These are phyloP conservation scores for Porites lutea DNA, from an alignment of 64 coral and sea anemone genomes.

Conservation along the genomic window DNA sequence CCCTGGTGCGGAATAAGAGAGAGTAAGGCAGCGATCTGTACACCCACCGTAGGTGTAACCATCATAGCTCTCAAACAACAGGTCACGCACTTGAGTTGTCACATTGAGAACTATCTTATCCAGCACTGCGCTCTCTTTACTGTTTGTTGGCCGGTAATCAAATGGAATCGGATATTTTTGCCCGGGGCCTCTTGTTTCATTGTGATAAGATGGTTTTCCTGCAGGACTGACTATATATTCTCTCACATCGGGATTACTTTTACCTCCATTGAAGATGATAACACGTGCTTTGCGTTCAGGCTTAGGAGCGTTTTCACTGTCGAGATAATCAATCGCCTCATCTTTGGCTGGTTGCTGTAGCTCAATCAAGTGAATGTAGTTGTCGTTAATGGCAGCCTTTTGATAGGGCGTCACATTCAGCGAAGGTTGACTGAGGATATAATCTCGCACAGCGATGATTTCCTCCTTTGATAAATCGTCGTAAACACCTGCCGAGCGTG, in stretches of 20 bases:
- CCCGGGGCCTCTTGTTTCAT: slow-evolving; percentile 28
- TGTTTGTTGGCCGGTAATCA: background rate
- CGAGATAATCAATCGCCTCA: slow-evolving; percentile 56
- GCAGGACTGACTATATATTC: slow-evolving; percentile 66
- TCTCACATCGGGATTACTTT: slow-evolving; percentile 21
- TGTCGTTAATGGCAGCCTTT: slow-evolving; percentile 47
- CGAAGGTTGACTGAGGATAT: slow-evolving; percentile 42
- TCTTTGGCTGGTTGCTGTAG: slow-evolving; percentile 75
- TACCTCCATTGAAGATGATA: slow-evolving; percentile 59
- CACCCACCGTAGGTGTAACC: slow-evolving; percentile 74
- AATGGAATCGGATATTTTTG: slow-evolving; percentile 55
- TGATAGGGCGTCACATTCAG: slow-evolving; percentile 69
- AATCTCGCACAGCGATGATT: slow-evolving; percentile 76
- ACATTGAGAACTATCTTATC: slow-evolving; percentile 33
- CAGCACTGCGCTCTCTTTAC: background rate
- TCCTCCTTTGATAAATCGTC: slow-evolving; percentile 71
- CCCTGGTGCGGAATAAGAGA: background rate
- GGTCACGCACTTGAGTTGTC: background rate
- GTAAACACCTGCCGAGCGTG: slow-evolving; percentile 55
- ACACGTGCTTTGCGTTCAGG: slow-evolving; percentile 66
- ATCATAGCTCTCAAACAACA: slow-evolving; percentile 73
- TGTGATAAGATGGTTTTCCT: slow-evolving; percentile 18
- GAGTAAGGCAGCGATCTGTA: slow-evolving; percentile 56
- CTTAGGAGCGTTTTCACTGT: slow-evolving; percentile 38
- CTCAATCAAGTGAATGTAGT: slow-evolving; percentile 79